Percentiles rank a stretch among this genome's conserved stretches.
Evolutionary conservation across 64 coral and sea anemone genomes (phyloP).

Genomic region (Montipora capricornis): DNA sequence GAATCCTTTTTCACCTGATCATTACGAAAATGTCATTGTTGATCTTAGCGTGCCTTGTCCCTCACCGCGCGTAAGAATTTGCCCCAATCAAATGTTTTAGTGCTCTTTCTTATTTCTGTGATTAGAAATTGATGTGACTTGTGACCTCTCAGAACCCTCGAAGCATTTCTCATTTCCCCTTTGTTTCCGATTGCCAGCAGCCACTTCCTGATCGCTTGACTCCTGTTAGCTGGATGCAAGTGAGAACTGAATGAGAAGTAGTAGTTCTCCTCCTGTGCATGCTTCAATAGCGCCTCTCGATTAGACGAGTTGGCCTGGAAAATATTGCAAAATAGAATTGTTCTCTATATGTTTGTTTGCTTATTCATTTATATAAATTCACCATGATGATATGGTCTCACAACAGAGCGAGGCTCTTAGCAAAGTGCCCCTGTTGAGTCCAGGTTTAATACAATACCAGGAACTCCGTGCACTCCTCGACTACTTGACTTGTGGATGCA

Average conservation of each 20-base stretch:
- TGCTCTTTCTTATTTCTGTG: not conserved
- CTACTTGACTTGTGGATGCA: too few species aligned
- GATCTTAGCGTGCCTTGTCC: not conserved
- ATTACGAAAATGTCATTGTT: not conserved
- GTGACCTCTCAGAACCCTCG: not conserved
- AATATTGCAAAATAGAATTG: not conserved
- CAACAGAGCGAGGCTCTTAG: too few species aligned
- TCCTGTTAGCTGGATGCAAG: not conserved
- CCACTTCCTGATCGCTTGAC: not conserved
- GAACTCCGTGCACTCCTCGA: too few species aligned
- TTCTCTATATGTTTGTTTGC: too few species aligned
- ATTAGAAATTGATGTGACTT: slow-evolving; percentile 43
- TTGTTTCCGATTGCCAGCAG: slow-evolving; percentile 35
- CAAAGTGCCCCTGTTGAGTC: too few species aligned
- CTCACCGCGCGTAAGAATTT: not conserved
- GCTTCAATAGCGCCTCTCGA: slow-evolving; percentile 3
- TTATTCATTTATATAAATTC: too few species aligned
- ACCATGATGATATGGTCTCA: too few species aligned
- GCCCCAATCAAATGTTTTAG: not conserved
- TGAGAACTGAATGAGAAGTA: slow-evolving; percentile 32
- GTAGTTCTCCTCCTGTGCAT: slow-evolving; percentile 26
- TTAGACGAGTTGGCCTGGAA: slow-evolving; percentile 31
- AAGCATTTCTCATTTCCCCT: slow-evolving; percentile 28
- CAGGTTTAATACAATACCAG: too few species aligned
- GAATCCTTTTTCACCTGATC: too few species aligned